Percentiles rank a stretch among this genome's conserved stretches.
These are phyloP conservation scores for Thumatha senex DNA, from an alignment of 2,888 invertebrate genomes.

Conservation along the genomic window DNA sequence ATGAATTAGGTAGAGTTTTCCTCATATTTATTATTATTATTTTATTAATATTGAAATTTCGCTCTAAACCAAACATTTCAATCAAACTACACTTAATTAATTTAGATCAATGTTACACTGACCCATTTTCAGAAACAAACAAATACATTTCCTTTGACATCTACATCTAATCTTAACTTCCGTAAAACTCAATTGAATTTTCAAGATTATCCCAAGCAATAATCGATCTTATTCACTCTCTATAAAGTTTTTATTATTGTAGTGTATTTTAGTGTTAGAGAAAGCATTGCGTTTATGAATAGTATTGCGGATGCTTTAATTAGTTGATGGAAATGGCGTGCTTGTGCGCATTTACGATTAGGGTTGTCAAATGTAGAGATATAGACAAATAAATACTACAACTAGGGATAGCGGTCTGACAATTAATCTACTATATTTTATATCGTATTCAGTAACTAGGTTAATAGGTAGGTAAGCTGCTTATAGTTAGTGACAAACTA, in stretches of 20 bases:
- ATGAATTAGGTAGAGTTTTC: too few relatives aligned
- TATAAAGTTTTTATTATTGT: constrained; percentile 10
- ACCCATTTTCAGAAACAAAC: constrained; percentile 14
- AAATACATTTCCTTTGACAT: constrained; percentile 23
- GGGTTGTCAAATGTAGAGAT: constrained; percentile 16
- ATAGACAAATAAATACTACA: background rate
- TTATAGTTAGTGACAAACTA: too few relatives aligned
- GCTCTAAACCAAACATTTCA: too few relatives aligned
- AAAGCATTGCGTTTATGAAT: constrained; percentile 40
- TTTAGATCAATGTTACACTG: too few relatives aligned
- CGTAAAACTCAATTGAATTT: constrained; percentile 28
- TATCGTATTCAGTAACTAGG: too few relatives aligned
- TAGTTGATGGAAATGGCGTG: constrained; percentile 39
- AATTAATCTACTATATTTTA: too few relatives aligned
- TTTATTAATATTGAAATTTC: too few relatives aligned
- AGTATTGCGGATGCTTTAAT: constrained; percentile 39
- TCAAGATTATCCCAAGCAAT: background rate
- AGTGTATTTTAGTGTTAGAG: constrained; percentile 14
- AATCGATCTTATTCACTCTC: fast-evolving
- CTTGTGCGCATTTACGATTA: constrained; percentile 19
- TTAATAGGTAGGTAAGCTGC: too few relatives aligned
- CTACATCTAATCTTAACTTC: constrained; percentile 24
- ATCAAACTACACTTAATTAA: too few relatives aligned
- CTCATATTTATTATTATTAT: too few relatives aligned
- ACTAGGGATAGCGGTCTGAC: too few relatives aligned